Evolutionary conservation across 2,797 vertebrate genomes (phyloP), one percentile per base, ranked within the genome.

Genomic region (Gobio occitaniae): DNA sequence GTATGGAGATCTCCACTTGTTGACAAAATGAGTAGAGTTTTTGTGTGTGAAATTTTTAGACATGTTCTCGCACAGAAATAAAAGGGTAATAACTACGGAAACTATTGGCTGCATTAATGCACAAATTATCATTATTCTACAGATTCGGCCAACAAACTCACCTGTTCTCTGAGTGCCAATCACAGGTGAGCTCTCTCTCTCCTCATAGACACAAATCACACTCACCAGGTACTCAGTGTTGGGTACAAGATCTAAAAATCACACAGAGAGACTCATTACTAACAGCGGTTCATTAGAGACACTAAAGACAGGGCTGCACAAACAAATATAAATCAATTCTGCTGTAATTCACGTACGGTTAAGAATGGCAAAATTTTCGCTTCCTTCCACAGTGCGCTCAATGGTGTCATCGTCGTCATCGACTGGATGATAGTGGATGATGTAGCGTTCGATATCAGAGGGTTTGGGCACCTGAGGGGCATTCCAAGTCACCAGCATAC

Each of bases 181-280:
- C 1, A 97, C 83, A n/a, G 97, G 96, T 0, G 91, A 93, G 76
- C 98, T 99, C 88, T 98, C 96, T 0, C 96, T 96, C 84, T 96
- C 95, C 80, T 99, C 98, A 9, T 97, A 97, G 65, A 99, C 96
- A 19, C 96, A 97, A 94, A 97, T 95, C 91, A 99, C 97, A 50
- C 92, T 98, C 88, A 99, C 95, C 87, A 97, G 90, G 87, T 99
- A 99, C 71, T 98, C 97, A 0, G 97, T 99, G 85, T 97, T 96
- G 10, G 98, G 97, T 78, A 98, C 94, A 83, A 99, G 92, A 92
- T 97, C 98, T 99, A 93, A 69, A 80, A 89, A 69, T 4, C 7
- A 84, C 29, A 74, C 16, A 54, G 19, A 19, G 21, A 48, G 32
- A 17, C 21, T 76, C 50, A 74, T 80, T 66, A 61, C 32, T 48